A percentile compares a stretch with the other conserved stretches of the same genome.
Evolutionary conservation across 2,113 vertebrate species (phyloP).

Genomic region (Coturnix japonica): DNA sequence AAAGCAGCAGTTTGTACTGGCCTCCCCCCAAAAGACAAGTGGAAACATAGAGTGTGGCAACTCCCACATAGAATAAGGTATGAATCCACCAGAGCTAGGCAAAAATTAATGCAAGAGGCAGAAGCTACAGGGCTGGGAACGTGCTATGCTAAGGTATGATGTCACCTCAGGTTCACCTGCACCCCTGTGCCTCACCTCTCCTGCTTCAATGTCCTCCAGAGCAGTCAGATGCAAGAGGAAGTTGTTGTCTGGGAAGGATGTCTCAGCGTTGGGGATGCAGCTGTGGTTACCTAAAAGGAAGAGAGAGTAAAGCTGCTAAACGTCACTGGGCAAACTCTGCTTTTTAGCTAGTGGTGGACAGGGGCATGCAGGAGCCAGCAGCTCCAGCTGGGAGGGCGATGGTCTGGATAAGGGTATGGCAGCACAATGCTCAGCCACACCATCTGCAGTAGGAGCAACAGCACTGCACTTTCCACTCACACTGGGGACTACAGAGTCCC

Average conservation of each 20-base stretch:
- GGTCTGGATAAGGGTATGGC: neutral
- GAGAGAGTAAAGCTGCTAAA: neutral
- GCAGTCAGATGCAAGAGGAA: conserved; percentile 92
- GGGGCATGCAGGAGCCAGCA: rapidly evolving
- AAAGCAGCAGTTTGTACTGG: neutral
- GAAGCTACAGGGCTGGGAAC: neutral
- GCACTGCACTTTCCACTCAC: neutral
- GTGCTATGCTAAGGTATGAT: no score
- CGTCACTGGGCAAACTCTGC: neutral
- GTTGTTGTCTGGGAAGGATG: conserved; percentile 95
- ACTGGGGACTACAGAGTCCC: neutral
- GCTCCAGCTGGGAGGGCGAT: neutral
- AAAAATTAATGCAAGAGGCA: rapidly evolving
- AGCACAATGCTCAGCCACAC: neutral
- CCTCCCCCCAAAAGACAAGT: neutral
- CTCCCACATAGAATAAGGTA: rapidly evolving
- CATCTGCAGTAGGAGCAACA: neutral
- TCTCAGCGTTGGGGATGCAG: conserved; percentile 95
- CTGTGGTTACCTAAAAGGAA: conserved; percentile 91
- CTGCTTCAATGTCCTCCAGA: conserved; percentile 88
- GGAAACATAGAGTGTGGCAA: neutral
- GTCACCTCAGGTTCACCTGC: neutral
- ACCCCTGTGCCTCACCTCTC: conserved; percentile 85
- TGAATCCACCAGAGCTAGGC: neutral
- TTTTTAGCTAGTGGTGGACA: neutral